phyloP scores from a whole-genome alignment of 2,113 vertebrate genomes.

The Marmota flaviventris region DNA sequence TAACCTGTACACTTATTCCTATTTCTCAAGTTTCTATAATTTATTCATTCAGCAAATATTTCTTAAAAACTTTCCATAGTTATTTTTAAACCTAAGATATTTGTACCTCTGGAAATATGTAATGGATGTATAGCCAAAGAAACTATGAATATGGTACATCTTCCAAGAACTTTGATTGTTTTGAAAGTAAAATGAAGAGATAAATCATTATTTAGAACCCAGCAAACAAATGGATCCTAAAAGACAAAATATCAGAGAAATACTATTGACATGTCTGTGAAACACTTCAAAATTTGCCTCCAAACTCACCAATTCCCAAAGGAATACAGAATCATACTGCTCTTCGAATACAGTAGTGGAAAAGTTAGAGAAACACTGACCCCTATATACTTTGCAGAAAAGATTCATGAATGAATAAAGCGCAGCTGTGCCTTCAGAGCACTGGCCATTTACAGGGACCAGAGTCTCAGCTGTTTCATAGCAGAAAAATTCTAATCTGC shows the following conservation, averaged over 20 bases:
- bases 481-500: not conserved
- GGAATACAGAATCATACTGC: not conserved
- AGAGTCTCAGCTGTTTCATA: too few relatives aligned
- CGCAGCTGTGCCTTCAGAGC: not conserved
- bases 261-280: not conserved
- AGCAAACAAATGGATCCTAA: not conserved
- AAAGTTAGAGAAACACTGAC: not conserved
- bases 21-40: not conserved
- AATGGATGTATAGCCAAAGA: not conserved
- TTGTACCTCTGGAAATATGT: not conserved
- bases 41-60: not conserved
- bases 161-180: not conserved
- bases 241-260: conserved; percentile 21
- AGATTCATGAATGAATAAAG: not conserved
- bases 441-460: not conserved
- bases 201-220: not conserved
- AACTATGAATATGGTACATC: not conserved
- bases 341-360: not conserved
- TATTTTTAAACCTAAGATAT: not conserved
- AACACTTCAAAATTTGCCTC: not conserved
- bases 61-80: not conserved
- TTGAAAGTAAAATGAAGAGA: not conserved
- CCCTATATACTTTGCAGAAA: not conserved
- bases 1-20: not conserved
- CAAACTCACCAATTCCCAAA: not conserved